Base-by-base conservation (phyloP, 2,888 invertebrate genomes). In the Pherbina coryleti region DNA sequence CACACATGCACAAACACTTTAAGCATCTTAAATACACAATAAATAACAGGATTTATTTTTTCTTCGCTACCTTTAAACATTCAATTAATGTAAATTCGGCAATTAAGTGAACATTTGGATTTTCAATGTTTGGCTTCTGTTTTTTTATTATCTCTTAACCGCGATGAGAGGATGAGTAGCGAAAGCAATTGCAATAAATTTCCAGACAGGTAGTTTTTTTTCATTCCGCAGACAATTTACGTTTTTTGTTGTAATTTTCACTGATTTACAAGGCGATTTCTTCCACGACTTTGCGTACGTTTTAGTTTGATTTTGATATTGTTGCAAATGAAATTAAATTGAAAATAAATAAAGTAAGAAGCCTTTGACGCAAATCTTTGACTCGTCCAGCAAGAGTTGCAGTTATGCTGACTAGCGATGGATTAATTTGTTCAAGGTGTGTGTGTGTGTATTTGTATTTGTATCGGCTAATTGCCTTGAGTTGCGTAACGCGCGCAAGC, bases 261-360 rank as follows among this genome's bases (percentile, higher is more conserved):
- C 57, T 19, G n/a, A 37, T 17, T 28, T 37, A 17, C n/a, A 9
- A 17, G 0, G 31, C 31, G 37, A 2, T 11, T 19, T 37, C 11
- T 67, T 67, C 28, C 9, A 57, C 14, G 60, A 51, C 7, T 25
- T 8, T 57, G 44, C 22, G 7, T 5, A n/a, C 9, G 11, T 51
- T 49, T 31, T 19, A 14, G 25, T 34, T 11, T 49, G 17, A 22
- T 5, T 25, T 71, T 49, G 19, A 19, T 37, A 14, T 28, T 34
- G 34, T 17, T 67, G 78, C 78, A 78, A 78, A 78, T 76, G 34
- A 78, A 75, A 34, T 60, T 14, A 55, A 78, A 76, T 67, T 72
- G 72, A 28, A 73, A 78, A 73, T 73, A 44, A 76, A 76, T 49
- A 25, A 72, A 73, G 67, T 76, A 76, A 78, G 62, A 78, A 78